Percentiles rank a stretch among this genome's conserved stretches.
These are phyloP conservation scores for Nothoprocta perdicaria DNA, from an alignment of 2,113 vertebrate species.

Conservation along the genomic window DNA sequence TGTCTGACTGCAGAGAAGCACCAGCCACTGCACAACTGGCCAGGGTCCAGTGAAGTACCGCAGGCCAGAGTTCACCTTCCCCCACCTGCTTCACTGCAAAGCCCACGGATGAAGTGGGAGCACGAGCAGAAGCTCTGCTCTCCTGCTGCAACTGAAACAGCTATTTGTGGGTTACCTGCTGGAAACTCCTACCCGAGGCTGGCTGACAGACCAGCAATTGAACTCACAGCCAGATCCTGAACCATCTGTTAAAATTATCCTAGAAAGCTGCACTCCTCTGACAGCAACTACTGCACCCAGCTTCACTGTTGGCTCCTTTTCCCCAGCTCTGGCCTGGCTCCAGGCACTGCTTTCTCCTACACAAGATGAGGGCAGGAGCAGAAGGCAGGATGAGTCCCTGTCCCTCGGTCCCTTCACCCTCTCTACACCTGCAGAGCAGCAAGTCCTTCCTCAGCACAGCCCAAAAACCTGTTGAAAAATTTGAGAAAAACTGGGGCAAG, in stretches of 20 bases:
- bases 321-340: background rate
- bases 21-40: background rate
- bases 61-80: background rate
- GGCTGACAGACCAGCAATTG: background rate
- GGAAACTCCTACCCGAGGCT: accelerated
- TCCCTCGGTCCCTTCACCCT: background rate
- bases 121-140: accelerated
- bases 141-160: accelerated
- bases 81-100: background rate
- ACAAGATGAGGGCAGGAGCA: accelerated
- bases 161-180: background rate
- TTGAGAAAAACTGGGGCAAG: background rate
- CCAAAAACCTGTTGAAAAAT: background rate
- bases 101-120: accelerated
- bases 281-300: background rate
- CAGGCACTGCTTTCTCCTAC: background rate
- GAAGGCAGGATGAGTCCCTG: background rate
- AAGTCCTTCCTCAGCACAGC: background rate
- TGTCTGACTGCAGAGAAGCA: background rate
- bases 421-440: background rate
- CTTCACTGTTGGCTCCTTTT: accelerated
- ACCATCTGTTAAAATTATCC: background rate
- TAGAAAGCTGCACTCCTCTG: background rate
- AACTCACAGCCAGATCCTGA: background rate
- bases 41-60: accelerated